A percentile compares a stretch with the other conserved stretches of the same genome.
These are phyloP conservation scores for Balaeniceps rex DNA, from an alignment of 2,113 vertebrate genomes.

Conservation along the genomic window DNA sequence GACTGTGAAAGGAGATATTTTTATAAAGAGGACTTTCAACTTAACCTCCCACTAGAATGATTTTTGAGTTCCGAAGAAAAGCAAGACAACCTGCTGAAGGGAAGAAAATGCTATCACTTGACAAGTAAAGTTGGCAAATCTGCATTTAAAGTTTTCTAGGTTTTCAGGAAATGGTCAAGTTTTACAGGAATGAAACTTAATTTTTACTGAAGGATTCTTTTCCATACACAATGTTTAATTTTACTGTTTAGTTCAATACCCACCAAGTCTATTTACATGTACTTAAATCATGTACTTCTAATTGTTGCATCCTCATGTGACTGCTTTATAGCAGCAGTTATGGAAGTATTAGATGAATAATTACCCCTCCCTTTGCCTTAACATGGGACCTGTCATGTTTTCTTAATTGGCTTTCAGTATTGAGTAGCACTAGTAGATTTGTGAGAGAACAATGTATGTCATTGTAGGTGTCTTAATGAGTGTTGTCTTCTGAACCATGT, in stretches of 20 bases:
- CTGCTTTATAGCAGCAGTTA: not conserved
- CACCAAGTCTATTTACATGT: not conserved
- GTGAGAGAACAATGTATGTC: not conserved
- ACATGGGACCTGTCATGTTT: not conserved
- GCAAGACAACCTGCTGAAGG: not conserved
- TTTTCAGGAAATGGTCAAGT: not conserved
- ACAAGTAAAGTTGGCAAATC: not conserved
- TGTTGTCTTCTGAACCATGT: not conserved
- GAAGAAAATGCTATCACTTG: not conserved
- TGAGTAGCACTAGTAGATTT: not conserved
- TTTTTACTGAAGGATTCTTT: not conserved
- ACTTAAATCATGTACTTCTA: not conserved
- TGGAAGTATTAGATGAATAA: not conserved
- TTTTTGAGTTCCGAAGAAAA: conserved; percentile 2
- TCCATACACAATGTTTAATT: not conserved
- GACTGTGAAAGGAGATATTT: conserved; percentile 38
- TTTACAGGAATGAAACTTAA: not conserved
- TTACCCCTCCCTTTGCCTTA: not conserved
- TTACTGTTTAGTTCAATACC: not conserved
- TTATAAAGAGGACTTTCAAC: conserved; percentile 10
- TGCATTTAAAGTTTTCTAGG: not conserved
- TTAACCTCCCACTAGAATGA: conserved; percentile 31
- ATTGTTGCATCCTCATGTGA: not conserved
- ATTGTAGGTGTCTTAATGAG: not conserved
- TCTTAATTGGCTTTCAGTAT: not conserved